These are phyloP conservation scores for Chiloscyllium plagiosum DNA, from an alignment of 2,113 vertebrate species.

Conservation along the genomic window DNA sequence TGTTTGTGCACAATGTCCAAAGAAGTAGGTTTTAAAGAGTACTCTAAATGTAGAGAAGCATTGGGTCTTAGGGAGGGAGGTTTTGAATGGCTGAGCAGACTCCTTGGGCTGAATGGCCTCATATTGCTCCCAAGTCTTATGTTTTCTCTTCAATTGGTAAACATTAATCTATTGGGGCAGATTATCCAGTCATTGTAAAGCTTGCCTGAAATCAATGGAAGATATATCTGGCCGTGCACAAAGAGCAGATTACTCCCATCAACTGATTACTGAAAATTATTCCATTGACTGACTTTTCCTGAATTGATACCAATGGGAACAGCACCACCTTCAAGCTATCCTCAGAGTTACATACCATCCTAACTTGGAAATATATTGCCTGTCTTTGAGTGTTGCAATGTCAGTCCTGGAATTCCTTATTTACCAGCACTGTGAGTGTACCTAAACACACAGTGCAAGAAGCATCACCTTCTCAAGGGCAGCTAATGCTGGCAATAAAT, in stretches of 20 bases:
- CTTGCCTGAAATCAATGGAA: not conserved
- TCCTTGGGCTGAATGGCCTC: too few species aligned
- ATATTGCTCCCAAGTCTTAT: too few species aligned
- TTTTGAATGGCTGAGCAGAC: too few species aligned
- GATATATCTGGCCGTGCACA: not conserved
- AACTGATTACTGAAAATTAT: not conserved
- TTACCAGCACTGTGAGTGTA: not conserved
- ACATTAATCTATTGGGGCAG: not conserved
- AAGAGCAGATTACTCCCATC: not conserved
- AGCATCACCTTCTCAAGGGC: not conserved
- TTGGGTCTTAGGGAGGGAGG: too few species aligned
- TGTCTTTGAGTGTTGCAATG: not conserved
- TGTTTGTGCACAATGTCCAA: too few species aligned
- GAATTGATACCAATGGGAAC: slow-evolving; percentile 39
- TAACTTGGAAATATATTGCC: not conserved
- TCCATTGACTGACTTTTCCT: slow-evolving; percentile 39
- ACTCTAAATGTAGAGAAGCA: too few species aligned
- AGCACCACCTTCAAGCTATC: not conserved
- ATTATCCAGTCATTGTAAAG: not conserved
- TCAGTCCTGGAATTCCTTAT: not conserved
- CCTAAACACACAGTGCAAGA: not conserved
- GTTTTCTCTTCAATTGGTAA: not conserved
- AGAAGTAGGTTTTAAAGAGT: too few species aligned
- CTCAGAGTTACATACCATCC: not conserved
- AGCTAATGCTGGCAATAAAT: not conserved